Base-by-base conservation (phyloP, 2,113 vertebrate species). In the Corynorhinus townsendii region DNA sequence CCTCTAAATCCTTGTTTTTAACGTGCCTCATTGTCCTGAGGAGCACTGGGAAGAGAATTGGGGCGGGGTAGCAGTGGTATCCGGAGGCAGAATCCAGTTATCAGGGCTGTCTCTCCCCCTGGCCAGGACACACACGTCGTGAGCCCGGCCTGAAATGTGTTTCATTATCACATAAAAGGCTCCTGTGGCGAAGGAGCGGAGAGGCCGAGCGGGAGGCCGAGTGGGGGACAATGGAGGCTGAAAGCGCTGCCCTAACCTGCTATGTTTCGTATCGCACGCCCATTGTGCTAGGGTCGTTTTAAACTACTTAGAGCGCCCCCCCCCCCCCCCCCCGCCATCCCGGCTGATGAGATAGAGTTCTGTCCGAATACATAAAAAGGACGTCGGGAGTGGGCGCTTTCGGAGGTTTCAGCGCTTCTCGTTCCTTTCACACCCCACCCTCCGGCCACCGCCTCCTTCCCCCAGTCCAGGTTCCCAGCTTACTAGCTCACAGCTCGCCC, bases 151-250 rank as follows among this genome's bases (percentile, higher is more conserved):
- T 98, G 98, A 99, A 98, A 99, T 98, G 99, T 98, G 98, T 98
- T 98, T 98, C 98, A 99, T 99, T 99, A 99, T 97, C 99, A 98
- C 99, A 99, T 99, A 98, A 99, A 99, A 99, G 99, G 97, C 98
- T 98, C 99, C 99, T 97, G 98, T 96, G 91, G 99, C 86, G 99
- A 97, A 95, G 98, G 85, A 99, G 98, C 99, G 98, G 98, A 97
- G 98, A 97, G 94, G 98, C 95, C 96, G 96, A 98, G 98, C 98
- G 94, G 97, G 97, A 96, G 97, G 92, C 98, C 95, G 98, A 97
- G 98, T 97, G 98, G 95, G 97, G 98, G 97, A 99, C 98, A 99
- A 98, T 98, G 97, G 89, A 30, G 77, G 77, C 96, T 98, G 96
- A 98, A 98, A 98, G 98, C 97, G 97, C 98, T 97, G 98, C 98